phyloP scores from a whole-genome alignment of 2,113 vertebrate species.

The Prionailurus bengalensis region DNA sequence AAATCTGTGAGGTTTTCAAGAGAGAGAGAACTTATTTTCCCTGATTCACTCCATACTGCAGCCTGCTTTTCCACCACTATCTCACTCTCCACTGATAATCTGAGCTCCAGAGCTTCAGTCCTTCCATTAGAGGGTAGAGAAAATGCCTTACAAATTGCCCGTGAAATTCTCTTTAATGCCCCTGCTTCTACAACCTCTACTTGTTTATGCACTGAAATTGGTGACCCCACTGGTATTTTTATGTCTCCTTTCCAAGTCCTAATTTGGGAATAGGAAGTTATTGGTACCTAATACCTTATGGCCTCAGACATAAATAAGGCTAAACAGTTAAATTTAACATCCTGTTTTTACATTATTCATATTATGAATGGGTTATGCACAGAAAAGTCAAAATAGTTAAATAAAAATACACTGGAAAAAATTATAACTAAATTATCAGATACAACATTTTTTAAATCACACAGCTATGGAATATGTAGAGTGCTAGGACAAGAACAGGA shows the following conservation, averaged over 20 bases:
- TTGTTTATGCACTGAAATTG: not conserved
- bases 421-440: constrained; percentile 41
- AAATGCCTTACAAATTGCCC: not conserved
- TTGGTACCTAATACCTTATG: not conserved
- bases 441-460: constrained; percentile 4
- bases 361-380: constrained; percentile 28
- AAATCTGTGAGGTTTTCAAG: constrained; percentile 9
- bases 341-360: not conserved
- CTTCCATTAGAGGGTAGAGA: not conserved
- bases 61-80: not conserved
- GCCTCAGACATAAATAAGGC: not conserved
- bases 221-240: not conserved
- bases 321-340: constrained; percentile 3
- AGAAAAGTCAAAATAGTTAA: constrained; percentile 49
- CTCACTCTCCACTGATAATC: not conserved
- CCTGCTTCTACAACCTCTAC: not conserved
- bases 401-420: constrained; percentile 53
- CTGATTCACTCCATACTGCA: not conserved
- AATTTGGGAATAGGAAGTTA: not conserved
- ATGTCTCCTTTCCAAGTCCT: not conserved
- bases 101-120: constrained; percentile 15
- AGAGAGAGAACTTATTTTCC: not conserved
- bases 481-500: constrained; percentile 39
- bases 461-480: constrained; percentile 14
- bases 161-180: not conserved